Evolutionary conservation across 23 tunicate species (phyloP), one percentile per base, ranked within the genome.

Genomic region (Halocynthia roretzi): DNA sequence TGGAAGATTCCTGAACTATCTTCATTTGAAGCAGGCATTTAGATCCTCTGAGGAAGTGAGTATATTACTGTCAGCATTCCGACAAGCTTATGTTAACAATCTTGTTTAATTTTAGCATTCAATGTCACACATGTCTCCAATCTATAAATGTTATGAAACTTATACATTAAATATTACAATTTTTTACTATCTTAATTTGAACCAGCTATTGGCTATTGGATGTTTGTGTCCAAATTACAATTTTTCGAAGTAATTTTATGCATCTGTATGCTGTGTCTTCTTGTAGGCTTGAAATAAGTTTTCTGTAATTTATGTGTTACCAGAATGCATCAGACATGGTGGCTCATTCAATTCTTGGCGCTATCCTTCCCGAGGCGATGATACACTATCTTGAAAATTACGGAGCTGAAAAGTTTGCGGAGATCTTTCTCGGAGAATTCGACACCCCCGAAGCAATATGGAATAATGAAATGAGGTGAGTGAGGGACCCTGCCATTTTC

Each of bases 361-460:
- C 93, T 51, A 68, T 96, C 52, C 54, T 96, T 9, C 99, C 99
- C 6, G 96, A 96, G 68, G 99, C 99, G 8, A 96, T 96, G 99
- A 89, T 96, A 63, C 99, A 96, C 76, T 96, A 96, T 77, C 91
- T 96, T 7, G 96, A 89, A 63, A 96, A 96, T 55, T 86, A 96
- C 69, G 96, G 91, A 0, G 67, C 93, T 20, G 96, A 90, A 44
- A 96, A 90, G 77, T 96, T 96, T 72, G 95, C 99, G 6, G 94
- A 96, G 68, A 96, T 89, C 44, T 96, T 89, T 72, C 80, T 96
- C 18, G 99, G 99, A 49, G 99, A 96, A 78, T 96, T 96, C 76
- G 99, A 96, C 71, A 96, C 99, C 2, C 99, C 99, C 8, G 99
- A 96, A 68, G 99, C 99, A 0, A 96, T 96, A 10, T 96, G 99